These are phyloP conservation scores for Phalera bucephala DNA, from an alignment of 2,888 invertebrate species.

Conservation along the genomic window DNA sequence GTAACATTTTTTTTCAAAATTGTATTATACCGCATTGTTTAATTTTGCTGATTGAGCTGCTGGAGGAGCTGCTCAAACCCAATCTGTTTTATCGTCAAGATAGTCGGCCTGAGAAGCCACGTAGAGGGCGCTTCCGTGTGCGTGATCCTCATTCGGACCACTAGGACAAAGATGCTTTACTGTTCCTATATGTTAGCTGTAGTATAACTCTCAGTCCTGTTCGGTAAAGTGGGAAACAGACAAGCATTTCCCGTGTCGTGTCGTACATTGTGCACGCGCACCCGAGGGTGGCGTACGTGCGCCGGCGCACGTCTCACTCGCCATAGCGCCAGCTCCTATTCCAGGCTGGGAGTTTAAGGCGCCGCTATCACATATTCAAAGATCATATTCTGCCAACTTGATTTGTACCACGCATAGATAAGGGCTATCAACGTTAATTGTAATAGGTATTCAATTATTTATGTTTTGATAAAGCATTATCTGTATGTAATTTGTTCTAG, in stretches of 20 bases:
- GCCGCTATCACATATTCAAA: constrained; percentile 47
- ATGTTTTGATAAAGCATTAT: neutral
- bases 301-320: constrained; percentile 56
- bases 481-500: neutral
- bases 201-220: too few relatives aligned
- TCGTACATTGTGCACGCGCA: constrained; percentile 38
- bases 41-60: too few relatives aligned
- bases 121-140: too few relatives aligned
- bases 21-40: too few relatives aligned
- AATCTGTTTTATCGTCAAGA: too few relatives aligned
- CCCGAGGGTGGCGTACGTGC: constrained; percentile 70
- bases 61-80: too few relatives aligned
- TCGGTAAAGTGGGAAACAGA: too few relatives aligned
- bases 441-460: constrained; percentile 1
- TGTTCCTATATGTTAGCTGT: too few relatives aligned
- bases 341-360: constrained; percentile 49
- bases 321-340: constrained; percentile 44
- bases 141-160: too few relatives aligned
- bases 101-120: too few relatives aligned
- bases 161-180: too few relatives aligned
- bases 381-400: constrained; percentile 20
- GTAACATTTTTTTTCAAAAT: too few relatives aligned
- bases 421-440: neutral
- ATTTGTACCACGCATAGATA: constrained; percentile 11
- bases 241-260: constrained; percentile 21